Conservation (phyloP, 2,113 vertebrate species). For the human (Homo sapiens) region GRCh38 chr3:86899501-86900000, state of each 20-base stretch:
- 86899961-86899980: too few species aligned
- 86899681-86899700: background rate
- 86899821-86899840: background rate
- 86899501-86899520: background rate
- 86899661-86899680: background rate
- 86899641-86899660: too few species aligned
- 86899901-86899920: background rate
- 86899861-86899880: background rate
- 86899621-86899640: background rate
- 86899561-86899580: background rate
- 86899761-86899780: background rate
- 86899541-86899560: background rate
- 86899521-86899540: background rate
- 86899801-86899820: slow-evolving; percentile 23
- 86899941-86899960: background rate
- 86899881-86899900: background rate
- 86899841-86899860: background rate
- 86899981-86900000: background rate
- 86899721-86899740: background rate
- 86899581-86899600: background rate
- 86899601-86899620: background rate
- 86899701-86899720: background rate
- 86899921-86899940: background rate
- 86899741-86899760: background rate
- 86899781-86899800: background rate